Conservation (phyloP, 1,140 invertebrate genomes). For the Leucophenga varia region DNA sequence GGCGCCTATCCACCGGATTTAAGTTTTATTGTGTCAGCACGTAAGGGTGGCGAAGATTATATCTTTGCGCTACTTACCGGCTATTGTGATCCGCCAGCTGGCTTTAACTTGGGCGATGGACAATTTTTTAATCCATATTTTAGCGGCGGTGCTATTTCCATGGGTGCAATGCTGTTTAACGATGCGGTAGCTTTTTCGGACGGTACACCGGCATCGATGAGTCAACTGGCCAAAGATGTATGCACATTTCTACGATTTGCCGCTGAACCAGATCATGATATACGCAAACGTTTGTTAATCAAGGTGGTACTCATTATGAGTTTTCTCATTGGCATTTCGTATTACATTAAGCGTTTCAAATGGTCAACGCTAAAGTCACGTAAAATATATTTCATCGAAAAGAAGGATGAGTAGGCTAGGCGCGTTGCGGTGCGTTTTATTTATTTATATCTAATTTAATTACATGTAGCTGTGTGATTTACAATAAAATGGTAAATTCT, state of each 20-base stretch:
- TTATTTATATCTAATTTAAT: too few species aligned
- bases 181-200: conserved; percentile 76
- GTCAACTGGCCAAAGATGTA: conserved; percentile 97
- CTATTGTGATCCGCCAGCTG: conserved; percentile 94
- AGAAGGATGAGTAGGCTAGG: too few species aligned
- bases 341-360: conserved; percentile 83
- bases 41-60: conserved; percentile 90
- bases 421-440: too few species aligned
- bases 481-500: too few species aligned
- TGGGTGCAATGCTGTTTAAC: conserved; percentile 80
- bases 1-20: conserved; percentile 95
- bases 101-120: conserved; percentile 80
- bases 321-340: conserved; percentile 60
- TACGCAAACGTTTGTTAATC: conserved; percentile 79
- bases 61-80: conserved; percentile 94
- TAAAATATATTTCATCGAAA: conserved; percentile 74
- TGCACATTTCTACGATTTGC: conserved; percentile 91
- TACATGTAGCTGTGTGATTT: too few species aligned
- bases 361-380: conserved; percentile 81
- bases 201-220: conserved; percentile 86
- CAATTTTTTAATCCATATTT: conserved; percentile 99
- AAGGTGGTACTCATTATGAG: conserved; percentile 71
- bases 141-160: conserved; percentile 91
- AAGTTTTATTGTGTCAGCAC: conserved; percentile 83
- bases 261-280: conserved; percentile 87